Base-by-base conservation (phyloP, 2,888 invertebrate genomes). In the Caradrina clavipalpis region DNA sequence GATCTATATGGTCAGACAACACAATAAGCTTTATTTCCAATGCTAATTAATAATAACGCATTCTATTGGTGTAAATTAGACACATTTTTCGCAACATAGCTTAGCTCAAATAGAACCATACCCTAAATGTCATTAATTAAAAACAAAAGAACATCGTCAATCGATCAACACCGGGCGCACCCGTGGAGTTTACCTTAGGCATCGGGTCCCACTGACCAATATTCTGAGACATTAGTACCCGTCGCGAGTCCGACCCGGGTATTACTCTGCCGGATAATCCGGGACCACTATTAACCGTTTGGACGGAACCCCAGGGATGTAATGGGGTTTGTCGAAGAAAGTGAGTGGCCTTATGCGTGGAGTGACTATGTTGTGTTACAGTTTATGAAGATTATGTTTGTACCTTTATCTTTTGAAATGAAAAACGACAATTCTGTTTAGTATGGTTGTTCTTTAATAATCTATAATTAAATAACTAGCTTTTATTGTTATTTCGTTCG, bases 271-370 rank as follows among this genome's bases (percentile, higher is more conserved):
- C 82, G 82, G 88, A 84, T 90, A 90, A 91, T 91, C 90, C 88
- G 82, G 87, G 85, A 81, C 86, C 87, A 89, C 90, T 91, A 91
- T 91, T 91, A 90, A 90, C 88, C 87, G 84, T 86, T 88, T 86
- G n/a, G n/a, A n/a, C 79, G 71, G 69, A 78, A 69, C 56, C 66
- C 73, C 83, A 83, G 86, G 81, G 83, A 63, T 72, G 83, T 72
- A 86, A 69, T 84, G 61, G 60, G 79, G 58, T 66, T 60, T 63
- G 59, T 61, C 47, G 50, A 76, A 80, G 71, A 51, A 78, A 61
- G 21, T 57, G 22, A 56, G 31, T 17, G 47, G 26, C 11, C 6
- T 47, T 47, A 11, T 21, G 11, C 19, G 11, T 31, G 4, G 1
- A 55, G 26, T 60, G 22, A 15, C 17, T 45, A 6, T 35, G 10